Percentiles rank a stretch among this genome's conserved stretches.
phyloP scores from a whole-genome alignment of 2,797 vertebrate genomes.

The Tachyglossus aculeatus region DNA sequence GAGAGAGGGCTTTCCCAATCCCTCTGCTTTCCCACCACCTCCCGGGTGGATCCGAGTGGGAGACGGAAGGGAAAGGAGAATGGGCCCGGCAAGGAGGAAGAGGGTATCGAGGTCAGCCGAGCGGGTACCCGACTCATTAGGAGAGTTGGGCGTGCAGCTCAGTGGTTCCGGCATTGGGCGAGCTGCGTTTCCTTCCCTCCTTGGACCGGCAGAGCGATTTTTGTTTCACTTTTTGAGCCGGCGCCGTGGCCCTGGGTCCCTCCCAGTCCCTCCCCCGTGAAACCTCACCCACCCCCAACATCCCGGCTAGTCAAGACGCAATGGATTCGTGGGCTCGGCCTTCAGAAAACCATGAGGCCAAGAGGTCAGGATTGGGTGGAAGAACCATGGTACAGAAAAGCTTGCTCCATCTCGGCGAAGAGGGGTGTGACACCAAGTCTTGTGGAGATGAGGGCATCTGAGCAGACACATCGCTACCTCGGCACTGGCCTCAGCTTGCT shows the following conservation, averaged over 20 bases:
- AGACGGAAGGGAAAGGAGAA: slow-evolving; percentile 18
- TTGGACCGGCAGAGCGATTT: neutral
- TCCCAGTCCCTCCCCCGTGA: slow-evolving; percentile 28
- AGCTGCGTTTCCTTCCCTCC: slow-evolving; percentile 1
- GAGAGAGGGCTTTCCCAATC: slow-evolving; percentile 50
- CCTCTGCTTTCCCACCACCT: slow-evolving; percentile 10
- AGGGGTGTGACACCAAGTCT: slow-evolving; percentile 67
- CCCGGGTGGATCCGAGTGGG: slow-evolving; percentile 5
- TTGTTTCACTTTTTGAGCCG: slow-evolving; percentile 1
- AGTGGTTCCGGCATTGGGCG: no score
- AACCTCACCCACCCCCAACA: slow-evolving; percentile 26
- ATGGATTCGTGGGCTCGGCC: slow-evolving; percentile 37
- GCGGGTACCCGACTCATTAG: no score
- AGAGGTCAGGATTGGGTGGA: slow-evolving; percentile 68
- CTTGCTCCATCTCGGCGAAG: slow-evolving; percentile 65
- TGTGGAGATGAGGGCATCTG: slow-evolving; percentile 65
- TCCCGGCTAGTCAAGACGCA: slow-evolving; percentile 45
- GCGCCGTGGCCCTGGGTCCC: no score
- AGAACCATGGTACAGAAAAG: slow-evolving; percentile 64
- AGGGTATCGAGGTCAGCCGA: slow-evolving; percentile 51
- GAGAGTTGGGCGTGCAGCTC: no score
- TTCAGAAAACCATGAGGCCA: slow-evolving; percentile 62
- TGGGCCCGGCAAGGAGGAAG: slow-evolving; percentile 16
- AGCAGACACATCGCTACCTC: slow-evolving; percentile 70
- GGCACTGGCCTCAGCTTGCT: slow-evolving; percentile 69